These are phyloP conservation scores for Zaprionus obscuricornis DNA, from an alignment of 2,888 invertebrate species.

Conservation along the genomic window DNA sequence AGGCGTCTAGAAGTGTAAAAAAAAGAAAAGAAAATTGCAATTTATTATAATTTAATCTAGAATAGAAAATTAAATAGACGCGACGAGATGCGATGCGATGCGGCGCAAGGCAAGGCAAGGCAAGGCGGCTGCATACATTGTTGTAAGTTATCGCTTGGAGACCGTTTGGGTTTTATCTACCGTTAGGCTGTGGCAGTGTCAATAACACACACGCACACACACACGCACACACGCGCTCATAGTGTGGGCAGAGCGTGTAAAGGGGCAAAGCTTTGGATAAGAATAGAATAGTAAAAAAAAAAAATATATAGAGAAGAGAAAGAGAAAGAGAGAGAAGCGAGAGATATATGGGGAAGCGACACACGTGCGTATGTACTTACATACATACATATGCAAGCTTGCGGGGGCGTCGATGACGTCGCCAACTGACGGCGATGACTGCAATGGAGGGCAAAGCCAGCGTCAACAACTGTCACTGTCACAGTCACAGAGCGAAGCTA, in stretches of 20 bases:
- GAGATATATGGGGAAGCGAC: not conserved
- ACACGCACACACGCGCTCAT: not conserved
- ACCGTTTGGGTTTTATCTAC: conserved; percentile 72
- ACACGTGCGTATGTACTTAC: conserved; percentile 30
- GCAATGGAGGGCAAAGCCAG: conserved; percentile 72
- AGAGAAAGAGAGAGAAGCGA: not conserved
- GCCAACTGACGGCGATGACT: conserved; percentile 8
- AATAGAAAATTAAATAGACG: conserved; percentile 75
- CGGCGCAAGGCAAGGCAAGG: not conserved
- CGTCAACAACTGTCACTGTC: conserved; percentile 64
- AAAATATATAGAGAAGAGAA: no score
- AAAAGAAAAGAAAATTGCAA: conserved; percentile 56
- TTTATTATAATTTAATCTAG: conserved; percentile 78
- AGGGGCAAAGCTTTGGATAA: no score
- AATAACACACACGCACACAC: conserved; percentile 61
- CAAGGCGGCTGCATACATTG: conserved; percentile 62
- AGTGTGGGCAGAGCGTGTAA: conserved; percentile 40
- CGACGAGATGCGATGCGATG: conserved; percentile 14
- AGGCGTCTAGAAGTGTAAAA: not conserved
- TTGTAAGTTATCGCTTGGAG: conserved; percentile 54
- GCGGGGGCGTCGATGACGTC: conserved; percentile 56
- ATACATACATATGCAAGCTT: no score
- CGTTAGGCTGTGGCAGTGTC: conserved; percentile 69
- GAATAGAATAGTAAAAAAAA: no score
- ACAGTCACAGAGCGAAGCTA: conserved; percentile 22